Evolutionary conservation across 2,797 vertebrate genomes (phyloP).

Genomic region (Sciaenops ocellatus): DNA sequence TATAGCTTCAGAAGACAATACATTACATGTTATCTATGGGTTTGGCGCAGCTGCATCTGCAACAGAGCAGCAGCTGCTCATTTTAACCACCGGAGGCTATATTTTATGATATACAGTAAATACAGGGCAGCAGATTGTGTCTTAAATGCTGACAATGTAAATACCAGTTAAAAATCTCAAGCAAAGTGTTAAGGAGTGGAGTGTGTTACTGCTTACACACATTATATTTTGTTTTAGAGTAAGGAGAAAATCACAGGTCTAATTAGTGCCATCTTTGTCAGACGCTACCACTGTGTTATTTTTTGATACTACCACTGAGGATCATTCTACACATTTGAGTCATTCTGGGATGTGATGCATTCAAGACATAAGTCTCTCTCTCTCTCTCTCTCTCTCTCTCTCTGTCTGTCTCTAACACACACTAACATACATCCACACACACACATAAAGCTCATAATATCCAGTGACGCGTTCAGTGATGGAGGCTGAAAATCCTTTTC

Average conservation of each 20-base stretch:
- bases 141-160: background rate
- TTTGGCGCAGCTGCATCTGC: background rate
- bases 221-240: background rate
- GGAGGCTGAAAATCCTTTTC: conserved; percentile 13
- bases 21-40: background rate
- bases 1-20: background rate
- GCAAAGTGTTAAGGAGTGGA: background rate
- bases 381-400: background rate
- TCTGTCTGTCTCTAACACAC: background rate
- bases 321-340: background rate
- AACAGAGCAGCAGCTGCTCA: conserved; percentile 6
- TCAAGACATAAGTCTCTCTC: background rate
- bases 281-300: background rate
- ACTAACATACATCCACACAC: conserved; percentile 14
- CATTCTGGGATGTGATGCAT: background rate
- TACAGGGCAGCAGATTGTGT: background rate
- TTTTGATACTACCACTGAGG: background rate
- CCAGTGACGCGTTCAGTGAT: background rate
- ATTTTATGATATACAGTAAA: background rate
- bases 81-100: background rate
- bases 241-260: background rate
- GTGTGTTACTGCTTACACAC: background rate
- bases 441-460: conserved; percentile 16
- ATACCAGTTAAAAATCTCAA: background rate
- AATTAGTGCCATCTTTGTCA: background rate